Conservation (phyloP, 2,888 invertebrate species). For the Epistrophella euchroma region DNA sequence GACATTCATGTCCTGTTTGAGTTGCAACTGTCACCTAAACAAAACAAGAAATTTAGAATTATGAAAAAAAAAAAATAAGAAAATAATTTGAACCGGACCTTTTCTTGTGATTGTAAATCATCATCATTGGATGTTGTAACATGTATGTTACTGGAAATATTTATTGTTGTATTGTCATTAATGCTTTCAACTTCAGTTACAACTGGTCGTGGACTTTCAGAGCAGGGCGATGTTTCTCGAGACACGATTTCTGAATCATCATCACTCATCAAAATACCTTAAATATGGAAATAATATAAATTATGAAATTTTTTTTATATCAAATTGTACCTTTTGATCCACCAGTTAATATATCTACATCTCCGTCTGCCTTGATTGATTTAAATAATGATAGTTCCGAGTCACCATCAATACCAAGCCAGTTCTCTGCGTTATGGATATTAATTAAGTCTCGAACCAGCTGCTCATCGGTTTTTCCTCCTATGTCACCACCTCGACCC, state of each 20-base stretch:
- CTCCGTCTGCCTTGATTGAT: slow-evolving; percentile 87
- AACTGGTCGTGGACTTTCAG: slow-evolving; percentile 85
- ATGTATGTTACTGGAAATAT: slow-evolving; percentile 32
- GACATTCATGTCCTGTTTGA: slow-evolving; percentile 92
- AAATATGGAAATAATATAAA: neutral
- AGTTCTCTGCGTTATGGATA: slow-evolving; percentile 97
- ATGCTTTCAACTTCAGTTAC: slow-evolving; percentile 78
- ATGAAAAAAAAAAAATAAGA: neutral
- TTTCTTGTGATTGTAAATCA: slow-evolving; percentile 71
- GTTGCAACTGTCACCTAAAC: slow-evolving; percentile 92
- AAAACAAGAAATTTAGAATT: neutral
- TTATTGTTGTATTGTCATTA: slow-evolving; percentile 81
- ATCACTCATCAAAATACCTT: slow-evolving; percentile 84
- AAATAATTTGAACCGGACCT: slow-evolving; percentile 35
- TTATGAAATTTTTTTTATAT: neutral
- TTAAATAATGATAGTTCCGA: slow-evolving; percentile 93
- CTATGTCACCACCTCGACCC: slow-evolving; percentile 94
- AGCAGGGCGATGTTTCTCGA: slow-evolving; percentile 89
- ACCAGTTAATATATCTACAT: slow-evolving; percentile 84
- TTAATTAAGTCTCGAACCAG: slow-evolving; percentile 94
- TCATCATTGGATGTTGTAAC: slow-evolving; percentile 23
- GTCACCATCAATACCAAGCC: slow-evolving; percentile 96
- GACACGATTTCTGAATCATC: slow-evolving; percentile 88
- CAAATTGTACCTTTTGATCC: slow-evolving; percentile 59
- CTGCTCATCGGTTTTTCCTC: slow-evolving; percentile 95